These are phyloP conservation scores for Theocolax elegans DNA, from an alignment of 1,140 invertebrate genomes.

Conservation along the genomic window DNA sequence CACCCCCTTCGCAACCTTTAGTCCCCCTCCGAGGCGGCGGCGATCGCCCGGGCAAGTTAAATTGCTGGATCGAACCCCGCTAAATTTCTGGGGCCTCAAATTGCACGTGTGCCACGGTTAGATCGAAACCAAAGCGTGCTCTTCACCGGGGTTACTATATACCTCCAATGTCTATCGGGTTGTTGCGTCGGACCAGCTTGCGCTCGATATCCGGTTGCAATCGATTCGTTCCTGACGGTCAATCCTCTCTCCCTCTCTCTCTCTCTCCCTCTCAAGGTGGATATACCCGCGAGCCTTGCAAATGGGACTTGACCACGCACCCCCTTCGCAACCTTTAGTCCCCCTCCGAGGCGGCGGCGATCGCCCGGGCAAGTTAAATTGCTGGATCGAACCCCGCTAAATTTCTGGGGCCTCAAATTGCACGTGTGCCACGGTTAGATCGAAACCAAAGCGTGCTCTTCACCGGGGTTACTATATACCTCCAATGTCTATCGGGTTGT, in stretches of 20 bases:
- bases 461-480: too few relatives aligned
- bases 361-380: constrained; percentile 39
- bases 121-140: constrained; percentile 19
- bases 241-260: constrained; percentile 20
- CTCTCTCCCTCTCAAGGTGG: constrained; percentile 17
- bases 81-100: constrained; percentile 40
- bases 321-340: constrained; percentile 17
- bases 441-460: constrained; percentile 16
- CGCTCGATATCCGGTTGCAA: constrained; percentile 33
- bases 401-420: constrained; percentile 40
- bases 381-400: constrained; percentile 37
- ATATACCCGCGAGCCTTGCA: constrained; percentile 49
- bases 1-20: constrained; percentile 39
- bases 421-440: constrained; percentile 30
- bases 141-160: too few relatives aligned
- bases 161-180: not conserved
- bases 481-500: not conserved
- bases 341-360: constrained; percentile 9
- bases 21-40: not conserved
- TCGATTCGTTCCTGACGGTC: constrained; percentile 23
- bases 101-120: constrained; percentile 33
- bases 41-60: constrained; percentile 35
- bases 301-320: constrained; percentile 55
- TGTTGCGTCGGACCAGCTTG: not conserved
- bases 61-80: constrained; percentile 39